Base-by-base conservation (phyloP, 2,888 invertebrate species). In the Epicampocera succincta region DNA sequence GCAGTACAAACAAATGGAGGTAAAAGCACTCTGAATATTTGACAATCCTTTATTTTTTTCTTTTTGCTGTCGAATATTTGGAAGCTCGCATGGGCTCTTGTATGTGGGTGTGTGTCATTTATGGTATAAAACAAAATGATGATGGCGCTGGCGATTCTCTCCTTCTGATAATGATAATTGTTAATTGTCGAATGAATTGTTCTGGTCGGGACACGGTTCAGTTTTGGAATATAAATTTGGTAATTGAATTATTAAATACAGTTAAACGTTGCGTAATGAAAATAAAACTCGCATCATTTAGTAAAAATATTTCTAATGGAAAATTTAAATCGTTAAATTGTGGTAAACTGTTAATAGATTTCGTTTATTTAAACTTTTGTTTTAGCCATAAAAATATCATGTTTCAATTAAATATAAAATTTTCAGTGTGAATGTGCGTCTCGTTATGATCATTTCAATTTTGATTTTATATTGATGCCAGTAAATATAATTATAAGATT, bases 141-240 rank as follows among this genome's bases (percentile, higher is more conserved):
- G 40, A 19, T 29, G 66, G 25, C 21, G 15, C 56, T 52, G 74
- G 38, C 71, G 83, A 84, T 85, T 84, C 84, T 85, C 84, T 86
- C 69, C 66, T 77, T 84, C 83, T 84, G 84, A 85, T 84, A 84
- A 83, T 81, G 81, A 80, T 80, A 84, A 85, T 84, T 84, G 85
- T 84, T 85, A 85, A 85, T 85, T 84, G 85, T 71, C 84, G 81
- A 83, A 85, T 83, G 84, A 83, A 83, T 85, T 80, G 76, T 76
- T 82, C 65, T 78, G 69, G 46, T 33, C 69, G n/a, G 17, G 25
- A 29, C 44, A 68, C 52, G 46, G 61, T 76, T 54, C 61, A 61
- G 76, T 83, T 65, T 60, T 84, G 80, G 81, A 74, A 83, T 83
- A 85, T 84, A 85, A 85, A 84, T 85, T 84, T 83, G 83, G 77